phyloP scores from a whole-genome alignment of 1,140 invertebrate genomes.

The Drosophila sechellia region DNA sequence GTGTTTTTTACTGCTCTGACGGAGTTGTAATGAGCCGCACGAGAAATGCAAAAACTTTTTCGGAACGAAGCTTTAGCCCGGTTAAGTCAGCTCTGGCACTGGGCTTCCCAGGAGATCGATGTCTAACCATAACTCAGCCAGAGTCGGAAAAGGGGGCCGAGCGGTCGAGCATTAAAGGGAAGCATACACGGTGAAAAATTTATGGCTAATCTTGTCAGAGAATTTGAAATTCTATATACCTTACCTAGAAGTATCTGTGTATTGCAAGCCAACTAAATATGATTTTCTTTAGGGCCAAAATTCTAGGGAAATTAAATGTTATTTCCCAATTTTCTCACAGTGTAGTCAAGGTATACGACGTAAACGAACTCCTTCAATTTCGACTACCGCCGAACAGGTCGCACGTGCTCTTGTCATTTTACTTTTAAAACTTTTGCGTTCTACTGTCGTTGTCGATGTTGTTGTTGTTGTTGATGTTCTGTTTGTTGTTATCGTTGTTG shows the following conservation, averaged over 20 bases:
- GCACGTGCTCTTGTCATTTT: slow-evolving; percentile 81
- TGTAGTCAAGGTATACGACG: slow-evolving; percentile 35
- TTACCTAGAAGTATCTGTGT: no score
- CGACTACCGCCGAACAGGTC: slow-evolving; percentile 51
- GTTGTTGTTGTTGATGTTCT: slow-evolving; percentile 16
- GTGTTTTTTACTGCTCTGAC: slow-evolving; percentile 50
- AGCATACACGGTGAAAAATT: neutral
- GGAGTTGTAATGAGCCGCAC: slow-evolving; percentile 77
- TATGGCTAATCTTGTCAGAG: no score
- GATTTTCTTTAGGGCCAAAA: no score
- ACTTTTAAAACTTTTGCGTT: slow-evolving; percentile 80
- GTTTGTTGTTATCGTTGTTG: slow-evolving; percentile 27
- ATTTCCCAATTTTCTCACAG: neutral
- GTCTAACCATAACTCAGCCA: slow-evolving; percentile 71
- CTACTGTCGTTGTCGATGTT: slow-evolving; percentile 56
- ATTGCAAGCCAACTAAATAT: no score
- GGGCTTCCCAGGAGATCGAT: slow-evolving; percentile 65
- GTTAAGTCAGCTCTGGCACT: slow-evolving; percentile 39
- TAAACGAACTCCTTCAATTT: slow-evolving; percentile 60
- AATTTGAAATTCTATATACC: neutral
- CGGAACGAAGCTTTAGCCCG: slow-evolving; percentile 39
- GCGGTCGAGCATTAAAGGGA: neutral
- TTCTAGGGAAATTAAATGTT: no score
- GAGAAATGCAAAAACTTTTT: slow-evolving; percentile 76
- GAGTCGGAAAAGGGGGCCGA: slow-evolving; percentile 24